A percentile compares a stretch with the other conserved stretches of the same genome.
Conservation (phyloP, 1,140 invertebrate genomes). For the Cryptotermes secundus region DNA sequence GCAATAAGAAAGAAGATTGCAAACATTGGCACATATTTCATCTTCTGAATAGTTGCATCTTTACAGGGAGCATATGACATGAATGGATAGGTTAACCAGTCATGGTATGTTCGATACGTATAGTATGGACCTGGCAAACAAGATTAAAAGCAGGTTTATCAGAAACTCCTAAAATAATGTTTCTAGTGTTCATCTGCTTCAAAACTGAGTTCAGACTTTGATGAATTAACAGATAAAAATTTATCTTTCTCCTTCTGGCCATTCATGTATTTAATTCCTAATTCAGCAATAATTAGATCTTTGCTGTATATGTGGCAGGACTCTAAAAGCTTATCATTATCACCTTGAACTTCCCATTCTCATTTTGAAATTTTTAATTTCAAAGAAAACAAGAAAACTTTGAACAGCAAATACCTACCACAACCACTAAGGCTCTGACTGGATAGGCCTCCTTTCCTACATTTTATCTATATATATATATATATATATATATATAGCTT, state of each 20-base stretch:
- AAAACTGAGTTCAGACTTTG: not conserved
- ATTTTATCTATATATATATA: too few species aligned
- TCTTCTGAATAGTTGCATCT: conserved; percentile 61
- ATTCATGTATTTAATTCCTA: not conserved
- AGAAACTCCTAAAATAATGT: too few species aligned
- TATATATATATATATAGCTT: too few species aligned
- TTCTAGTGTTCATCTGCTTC: not conserved
- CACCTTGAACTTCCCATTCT: too few species aligned
- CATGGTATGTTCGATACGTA: conserved; percentile 80
- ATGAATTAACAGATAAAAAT: not conserved
- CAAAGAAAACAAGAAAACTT: too few species aligned
- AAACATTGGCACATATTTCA: conserved; percentile 68
- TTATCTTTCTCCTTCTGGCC: not conserved
- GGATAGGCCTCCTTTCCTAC: too few species aligned
- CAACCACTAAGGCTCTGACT: too few species aligned
- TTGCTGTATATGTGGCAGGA: too few species aligned
- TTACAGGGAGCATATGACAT: conserved; percentile 63
- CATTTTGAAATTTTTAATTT: too few species aligned
- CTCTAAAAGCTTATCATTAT: too few species aligned
- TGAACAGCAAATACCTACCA: too few species aligned
- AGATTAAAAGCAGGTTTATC: conserved; percentile 1
- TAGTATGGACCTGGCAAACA: conserved; percentile 78
- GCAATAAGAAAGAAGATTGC: conserved; percentile 66
- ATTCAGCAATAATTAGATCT: too few species aligned
- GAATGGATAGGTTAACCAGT: conserved; percentile 72